phyloP scores from a whole-genome alignment of 2,113 vertebrate genomes.

The Petroica traversi region DNA sequence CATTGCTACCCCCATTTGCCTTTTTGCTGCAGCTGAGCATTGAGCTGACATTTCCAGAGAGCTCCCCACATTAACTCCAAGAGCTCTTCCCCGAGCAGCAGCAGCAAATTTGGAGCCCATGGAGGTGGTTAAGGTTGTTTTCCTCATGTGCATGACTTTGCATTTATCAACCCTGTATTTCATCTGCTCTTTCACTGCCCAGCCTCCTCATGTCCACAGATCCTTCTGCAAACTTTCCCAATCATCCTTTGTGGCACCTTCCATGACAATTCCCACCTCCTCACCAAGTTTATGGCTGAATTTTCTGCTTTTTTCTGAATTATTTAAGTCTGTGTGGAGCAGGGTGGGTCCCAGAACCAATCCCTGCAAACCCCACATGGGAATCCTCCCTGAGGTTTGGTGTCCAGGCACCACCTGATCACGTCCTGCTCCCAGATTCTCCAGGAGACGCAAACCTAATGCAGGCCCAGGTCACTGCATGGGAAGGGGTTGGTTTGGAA shows the following conservation, averaged over 20 bases:
- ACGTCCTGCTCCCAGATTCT: rapidly evolving
- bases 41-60: constrained; percentile 49
- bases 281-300: rapidly evolving
- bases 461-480: background rate
- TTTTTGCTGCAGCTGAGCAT: background rate
- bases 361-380: background rate
- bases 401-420: background rate
- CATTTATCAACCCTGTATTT: constrained; percentile 17
- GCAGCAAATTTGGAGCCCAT: background rate
- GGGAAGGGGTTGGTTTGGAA: background rate
- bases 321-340: background rate
- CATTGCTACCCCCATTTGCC: background rate
- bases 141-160: constrained; percentile 26
- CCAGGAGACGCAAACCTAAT: background rate
- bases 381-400: background rate
- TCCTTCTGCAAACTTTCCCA: background rate
- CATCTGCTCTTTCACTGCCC: background rate
- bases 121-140: background rate
- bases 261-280: background rate
- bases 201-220: background rate
- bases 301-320: background rate
- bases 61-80: background rate
- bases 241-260: background rate
- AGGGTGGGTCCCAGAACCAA: background rate
- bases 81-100: background rate